Conservation (phyloP, 2,888 invertebrate genomes). For the Acronicta aceris region DNA sequence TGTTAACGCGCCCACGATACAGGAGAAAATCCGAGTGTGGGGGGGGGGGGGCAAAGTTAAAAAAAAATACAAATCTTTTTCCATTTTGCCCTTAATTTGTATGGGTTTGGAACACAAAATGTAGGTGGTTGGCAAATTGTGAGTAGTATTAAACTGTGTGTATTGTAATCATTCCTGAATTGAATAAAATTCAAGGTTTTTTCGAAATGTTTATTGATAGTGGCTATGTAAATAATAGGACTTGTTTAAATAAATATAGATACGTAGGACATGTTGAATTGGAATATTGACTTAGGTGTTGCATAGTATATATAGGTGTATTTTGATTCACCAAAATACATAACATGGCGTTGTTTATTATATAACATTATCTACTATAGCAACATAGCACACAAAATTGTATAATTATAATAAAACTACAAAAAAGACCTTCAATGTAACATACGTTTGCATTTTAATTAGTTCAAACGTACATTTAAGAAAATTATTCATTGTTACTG, state of each 20-base stretch:
- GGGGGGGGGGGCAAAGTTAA: no score
- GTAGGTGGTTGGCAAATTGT: no score
- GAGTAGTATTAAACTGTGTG: no score
- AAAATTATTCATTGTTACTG: background rate
- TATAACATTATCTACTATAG: background rate
- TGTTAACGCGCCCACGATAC: no score
- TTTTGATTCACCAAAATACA: no score
- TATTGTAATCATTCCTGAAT: no score
- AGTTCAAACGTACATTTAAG: background rate
- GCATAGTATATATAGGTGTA: background rate
- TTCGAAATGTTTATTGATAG: background rate
- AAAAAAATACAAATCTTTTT: no score
- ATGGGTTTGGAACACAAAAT: no score
- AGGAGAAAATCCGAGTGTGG: no score
- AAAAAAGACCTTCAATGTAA: background rate
- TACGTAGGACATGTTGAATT: no score
- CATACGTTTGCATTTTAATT: background rate
- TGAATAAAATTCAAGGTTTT: constrained; percentile 2
- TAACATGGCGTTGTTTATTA: background rate
- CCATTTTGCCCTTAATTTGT: no score
- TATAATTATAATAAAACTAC: background rate
- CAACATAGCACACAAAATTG: background rate
- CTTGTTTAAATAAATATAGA: no score
- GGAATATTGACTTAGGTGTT: background rate
- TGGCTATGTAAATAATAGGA: background rate